Evolutionary conservation across 2,113 vertebrate species (phyloP).

Genomic region (Terrapene triunguis): DNA sequence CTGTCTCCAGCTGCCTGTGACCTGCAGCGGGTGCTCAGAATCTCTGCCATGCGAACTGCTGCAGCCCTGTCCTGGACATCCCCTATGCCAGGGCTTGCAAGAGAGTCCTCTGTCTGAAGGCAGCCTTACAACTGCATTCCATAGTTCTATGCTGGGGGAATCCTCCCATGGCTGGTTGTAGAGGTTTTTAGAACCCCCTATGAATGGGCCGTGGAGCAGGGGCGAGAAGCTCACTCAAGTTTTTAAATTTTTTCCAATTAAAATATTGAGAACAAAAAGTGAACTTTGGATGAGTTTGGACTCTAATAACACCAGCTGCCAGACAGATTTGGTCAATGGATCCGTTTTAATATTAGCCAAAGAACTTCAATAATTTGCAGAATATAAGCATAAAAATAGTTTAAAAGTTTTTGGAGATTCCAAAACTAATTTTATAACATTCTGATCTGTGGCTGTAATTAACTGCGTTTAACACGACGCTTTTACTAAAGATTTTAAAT

Average conservation of each 20-base stretch:
- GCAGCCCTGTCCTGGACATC: not conserved
- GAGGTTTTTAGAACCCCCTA: not conserved
- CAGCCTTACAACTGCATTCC: not conserved
- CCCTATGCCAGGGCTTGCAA: not conserved
- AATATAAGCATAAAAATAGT: not conserved
- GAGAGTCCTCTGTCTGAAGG: not conserved
- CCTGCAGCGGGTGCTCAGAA: constrained; percentile 11
- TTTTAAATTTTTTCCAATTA: not conserved
- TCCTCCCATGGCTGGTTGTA: not conserved
- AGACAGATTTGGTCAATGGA: not conserved
- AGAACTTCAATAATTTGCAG: constrained; percentile 16
- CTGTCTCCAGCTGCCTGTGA: not conserved
- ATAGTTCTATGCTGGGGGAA: not conserved
- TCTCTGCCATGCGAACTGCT: not conserved
- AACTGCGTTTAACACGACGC: not conserved
- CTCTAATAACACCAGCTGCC: not conserved
- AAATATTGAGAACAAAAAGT: not conserved
- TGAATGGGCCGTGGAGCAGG: not conserved
- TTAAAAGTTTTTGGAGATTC: constrained; percentile 14
- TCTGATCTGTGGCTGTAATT: not conserved
- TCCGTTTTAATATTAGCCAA: not conserved
- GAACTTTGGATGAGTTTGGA: not conserved
- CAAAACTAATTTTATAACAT: too few relatives aligned
- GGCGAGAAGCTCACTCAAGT: not conserved
- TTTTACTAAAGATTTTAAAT: not conserved